Evolutionary conservation across 2,113 vertebrate genomes (phyloP).

Genomic region (Carollia perspicillata): DNA sequence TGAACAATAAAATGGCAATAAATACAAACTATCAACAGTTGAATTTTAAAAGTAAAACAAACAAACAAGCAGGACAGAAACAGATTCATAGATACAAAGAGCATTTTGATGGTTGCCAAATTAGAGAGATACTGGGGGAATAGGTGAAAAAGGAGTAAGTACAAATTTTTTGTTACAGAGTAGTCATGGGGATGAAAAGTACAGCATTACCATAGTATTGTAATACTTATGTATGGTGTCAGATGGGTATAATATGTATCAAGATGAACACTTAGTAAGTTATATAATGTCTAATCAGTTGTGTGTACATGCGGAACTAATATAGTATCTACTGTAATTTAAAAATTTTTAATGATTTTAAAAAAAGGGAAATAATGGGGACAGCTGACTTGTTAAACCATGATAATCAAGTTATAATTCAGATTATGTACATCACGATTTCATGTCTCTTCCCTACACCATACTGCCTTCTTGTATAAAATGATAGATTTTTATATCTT

Average conservation of each 20-base stretch:
- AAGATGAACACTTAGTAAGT: not conserved
- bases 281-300: not conserved
- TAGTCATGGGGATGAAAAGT: not conserved
- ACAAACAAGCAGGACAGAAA: not conserved
- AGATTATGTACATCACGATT: not conserved
- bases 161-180: not conserved
- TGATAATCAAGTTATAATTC: not conserved
- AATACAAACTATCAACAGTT: not conserved
- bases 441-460: not conserved
- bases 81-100: too few relatives aligned
- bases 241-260: not conserved
- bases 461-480: not conserved
- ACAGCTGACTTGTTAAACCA: not conserved
- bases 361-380: not conserved
- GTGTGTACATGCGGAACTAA: not conserved
- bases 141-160: not conserved
- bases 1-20: not conserved
- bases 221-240: not conserved
- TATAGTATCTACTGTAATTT: not conserved
- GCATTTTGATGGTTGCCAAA: too few relatives aligned
- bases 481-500: not conserved
- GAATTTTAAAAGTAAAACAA: not conserved
- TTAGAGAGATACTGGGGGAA: too few relatives aligned
- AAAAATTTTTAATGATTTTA: not conserved
- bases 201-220: not conserved